These are phyloP conservation scores for Patiria pectinifera DNA, from an alignment of 53 echinoderm and acorn worm species.

Conservation along the genomic window DNA sequence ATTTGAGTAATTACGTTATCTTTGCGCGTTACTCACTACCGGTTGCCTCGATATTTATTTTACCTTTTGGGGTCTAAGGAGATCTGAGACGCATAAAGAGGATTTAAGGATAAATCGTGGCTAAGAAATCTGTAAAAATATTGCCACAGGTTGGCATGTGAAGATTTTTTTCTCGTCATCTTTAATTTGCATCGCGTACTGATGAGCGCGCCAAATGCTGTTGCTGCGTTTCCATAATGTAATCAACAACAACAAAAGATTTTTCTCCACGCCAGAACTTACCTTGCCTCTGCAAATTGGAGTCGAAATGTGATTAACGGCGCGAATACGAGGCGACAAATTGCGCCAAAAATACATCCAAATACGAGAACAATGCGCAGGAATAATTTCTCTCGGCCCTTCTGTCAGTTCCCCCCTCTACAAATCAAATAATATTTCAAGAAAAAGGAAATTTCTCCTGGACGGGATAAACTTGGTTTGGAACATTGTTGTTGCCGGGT, in stretches of 20 bases:
- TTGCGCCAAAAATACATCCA: slow-evolving; percentile 30
- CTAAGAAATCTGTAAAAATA: background rate
- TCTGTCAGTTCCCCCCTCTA: background rate
- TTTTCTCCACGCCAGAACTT: slow-evolving; percentile 1
- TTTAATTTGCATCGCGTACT: background rate
- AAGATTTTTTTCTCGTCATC: background rate
- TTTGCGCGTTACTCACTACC: slow-evolving; percentile 36
- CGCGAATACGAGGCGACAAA: slow-evolving; percentile 6
- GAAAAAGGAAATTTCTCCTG: background rate
- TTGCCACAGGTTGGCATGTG: slow-evolving; percentile 49
- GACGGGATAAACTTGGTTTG: background rate
- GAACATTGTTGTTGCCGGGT: background rate
- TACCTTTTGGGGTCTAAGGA: background rate
- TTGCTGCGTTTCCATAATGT: slow-evolving; percentile 1
- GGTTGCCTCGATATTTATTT: background rate
- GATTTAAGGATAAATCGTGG: background rate
- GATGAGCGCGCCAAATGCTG: background rate
- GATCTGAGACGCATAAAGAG: slow-evolving; percentile 42
- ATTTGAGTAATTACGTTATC: slow-evolving; percentile 64
- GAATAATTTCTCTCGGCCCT: background rate
- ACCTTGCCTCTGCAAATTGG: background rate
- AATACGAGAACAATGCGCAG: background rate
- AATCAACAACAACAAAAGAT: slow-evolving; percentile 39
- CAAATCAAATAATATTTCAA: slow-evolving; percentile 23
- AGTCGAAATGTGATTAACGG: slow-evolving; percentile 17